Conservation (phyloP, 2,888 invertebrate species). For the Brachyopa scutellaris region DNA sequence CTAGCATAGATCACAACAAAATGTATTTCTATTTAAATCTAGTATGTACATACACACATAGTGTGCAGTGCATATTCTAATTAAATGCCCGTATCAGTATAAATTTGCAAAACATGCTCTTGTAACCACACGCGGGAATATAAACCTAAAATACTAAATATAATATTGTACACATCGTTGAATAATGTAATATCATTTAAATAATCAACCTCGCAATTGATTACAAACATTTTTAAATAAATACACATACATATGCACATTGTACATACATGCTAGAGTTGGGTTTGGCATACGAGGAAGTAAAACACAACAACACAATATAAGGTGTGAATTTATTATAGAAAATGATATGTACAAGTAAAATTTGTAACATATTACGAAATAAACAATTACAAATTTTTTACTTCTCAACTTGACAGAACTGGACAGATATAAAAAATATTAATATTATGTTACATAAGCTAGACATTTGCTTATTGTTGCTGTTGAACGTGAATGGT, state of each 20-base stretch:
- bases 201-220: no score
- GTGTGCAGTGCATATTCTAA: background rate
- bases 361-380: background rate
- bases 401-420: background rate
- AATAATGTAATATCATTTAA: no score
- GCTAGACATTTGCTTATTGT: background rate
- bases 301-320: no score
- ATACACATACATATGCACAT: no score
- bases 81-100: background rate
- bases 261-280: no score
- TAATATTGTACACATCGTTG: no score
- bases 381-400: background rate
- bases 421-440: constrained; percentile 1
- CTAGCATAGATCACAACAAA: background rate
- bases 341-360: background rate
- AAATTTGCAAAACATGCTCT: background rate
- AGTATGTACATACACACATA: background rate
- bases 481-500: background rate
- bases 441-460: background rate
- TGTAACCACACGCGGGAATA: background rate
- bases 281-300: no score
- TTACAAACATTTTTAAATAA: no score
- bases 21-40: background rate
- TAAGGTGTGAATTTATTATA: no score
- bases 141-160: no score